Evolutionary conservation across 2,888 invertebrate species (phyloP).

Genomic region (Achlya flavicornis): DNA sequence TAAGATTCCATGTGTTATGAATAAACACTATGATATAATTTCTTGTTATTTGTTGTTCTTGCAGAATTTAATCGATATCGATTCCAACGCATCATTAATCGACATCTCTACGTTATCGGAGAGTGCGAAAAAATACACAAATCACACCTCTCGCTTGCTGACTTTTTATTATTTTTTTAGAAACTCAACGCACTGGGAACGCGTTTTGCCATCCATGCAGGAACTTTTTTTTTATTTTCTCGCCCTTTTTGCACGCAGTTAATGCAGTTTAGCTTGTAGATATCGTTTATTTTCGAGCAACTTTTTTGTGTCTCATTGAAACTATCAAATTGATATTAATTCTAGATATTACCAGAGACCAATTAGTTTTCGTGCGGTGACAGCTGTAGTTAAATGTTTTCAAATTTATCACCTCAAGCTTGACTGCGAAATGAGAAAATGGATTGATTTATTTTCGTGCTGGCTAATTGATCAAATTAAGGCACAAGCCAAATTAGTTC

Average conservation of each 20-base stretch:
- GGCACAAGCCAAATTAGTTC: neutral
- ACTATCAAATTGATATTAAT: constrained; percentile 11
- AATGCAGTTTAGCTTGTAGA: constrained; percentile 58
- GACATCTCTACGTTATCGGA: constrained; percentile 62
- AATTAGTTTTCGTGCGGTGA: constrained; percentile 22
- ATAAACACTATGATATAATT: neutral
- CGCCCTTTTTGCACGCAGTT: constrained; percentile 43
- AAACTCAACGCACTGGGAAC: constrained; percentile 56
- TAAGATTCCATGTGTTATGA: neutral
- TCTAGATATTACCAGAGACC: constrained; percentile 21
- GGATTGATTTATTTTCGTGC: constrained; percentile 9
- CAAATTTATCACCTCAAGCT: constrained; percentile 8
- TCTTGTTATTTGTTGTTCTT: neutral
- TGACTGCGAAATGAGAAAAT: constrained; percentile 6
- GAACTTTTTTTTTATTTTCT: constrained; percentile 44
- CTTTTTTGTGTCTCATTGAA: constrained; percentile 29
- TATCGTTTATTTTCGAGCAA: constrained; percentile 27
- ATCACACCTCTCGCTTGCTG: constrained; percentile 71
- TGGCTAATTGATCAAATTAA: constrained; percentile 9
- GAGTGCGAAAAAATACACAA: constrained; percentile 77
- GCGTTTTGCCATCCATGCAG: constrained; percentile 57
- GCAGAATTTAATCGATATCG: constrained; percentile 58
- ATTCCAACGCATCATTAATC: constrained; percentile 64
- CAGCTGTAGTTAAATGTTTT: constrained; percentile 26
- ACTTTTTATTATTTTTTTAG: constrained; percentile 51